Evolutionary conservation across 2,797 vertebrate genomes (phyloP).

Genomic region (Glossophaga mutica): DNA sequence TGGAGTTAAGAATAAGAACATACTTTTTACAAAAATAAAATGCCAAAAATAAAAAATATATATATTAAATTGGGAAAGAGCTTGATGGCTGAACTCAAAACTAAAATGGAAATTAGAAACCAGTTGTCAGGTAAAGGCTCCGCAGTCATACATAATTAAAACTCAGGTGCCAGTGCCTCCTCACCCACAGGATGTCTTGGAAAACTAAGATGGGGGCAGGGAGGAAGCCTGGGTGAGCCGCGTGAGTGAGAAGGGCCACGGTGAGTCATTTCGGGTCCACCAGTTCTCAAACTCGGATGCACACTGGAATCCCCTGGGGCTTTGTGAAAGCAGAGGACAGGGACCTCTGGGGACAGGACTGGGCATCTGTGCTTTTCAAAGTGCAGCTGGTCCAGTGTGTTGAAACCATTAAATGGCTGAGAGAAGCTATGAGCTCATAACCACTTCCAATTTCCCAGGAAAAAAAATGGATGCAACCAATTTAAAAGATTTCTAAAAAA

Average conservation of each 20-base stretch:
- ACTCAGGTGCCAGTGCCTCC: neutral
- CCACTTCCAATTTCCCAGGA: neutral
- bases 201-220: neutral
- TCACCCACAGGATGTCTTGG: neutral
- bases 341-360: neutral
- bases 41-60: neutral
- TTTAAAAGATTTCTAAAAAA: neutral
- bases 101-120: constrained; percentile 35
- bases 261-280: neutral
- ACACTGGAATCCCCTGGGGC: neutral
- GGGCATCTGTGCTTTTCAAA: neutral
- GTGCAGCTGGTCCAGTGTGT: neutral
- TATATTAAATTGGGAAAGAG: neutral
- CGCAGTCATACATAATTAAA: constrained; percentile 31
- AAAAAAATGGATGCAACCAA: neutral
- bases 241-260: neutral
- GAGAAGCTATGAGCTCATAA: neutral
- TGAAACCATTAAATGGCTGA: neutral
- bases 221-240: neutral
- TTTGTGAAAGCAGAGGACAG: neutral
- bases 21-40: neutral
- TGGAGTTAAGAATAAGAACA: neutral
- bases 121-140: neutral
- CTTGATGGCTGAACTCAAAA: neutral
- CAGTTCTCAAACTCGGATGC: neutral